Conservation (phyloP, 2,797 vertebrate species). For the Danio aesculapii region DNA sequence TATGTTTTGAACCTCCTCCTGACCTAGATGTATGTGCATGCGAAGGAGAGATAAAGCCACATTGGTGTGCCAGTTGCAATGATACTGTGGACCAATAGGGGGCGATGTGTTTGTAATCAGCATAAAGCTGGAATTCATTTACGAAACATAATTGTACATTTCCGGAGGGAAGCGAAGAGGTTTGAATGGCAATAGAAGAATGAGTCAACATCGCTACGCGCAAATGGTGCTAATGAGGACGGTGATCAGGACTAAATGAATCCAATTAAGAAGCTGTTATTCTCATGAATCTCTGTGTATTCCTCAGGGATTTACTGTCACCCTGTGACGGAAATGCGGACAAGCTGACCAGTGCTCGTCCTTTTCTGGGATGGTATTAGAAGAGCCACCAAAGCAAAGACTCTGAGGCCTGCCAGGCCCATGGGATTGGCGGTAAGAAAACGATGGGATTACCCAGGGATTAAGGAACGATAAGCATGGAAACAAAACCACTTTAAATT, state of each 20-base stretch:
- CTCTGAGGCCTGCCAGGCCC: slow-evolving; percentile 64
- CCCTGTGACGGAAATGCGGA: slow-evolving; percentile 52
- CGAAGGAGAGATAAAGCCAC: slow-evolving; percentile 63
- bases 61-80: background rate
- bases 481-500: slow-evolving; percentile 74
- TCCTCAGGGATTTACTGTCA: slow-evolving; percentile 60
- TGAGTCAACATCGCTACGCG: slow-evolving; percentile 69
- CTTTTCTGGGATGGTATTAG: background rate
- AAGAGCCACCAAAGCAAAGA: slow-evolving; percentile 51
- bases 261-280: slow-evolving; percentile 75
- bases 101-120: background rate
- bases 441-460: slow-evolving; percentile 77
- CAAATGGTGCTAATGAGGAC: slow-evolving; percentile 78
- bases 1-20: slow-evolving; percentile 70
- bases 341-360: slow-evolving; percentile 44
- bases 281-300: slow-evolving; percentile 64
- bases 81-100: background rate
- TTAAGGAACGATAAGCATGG: slow-evolving; percentile 76
- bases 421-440: slow-evolving; percentile 64
- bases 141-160: slow-evolving; percentile 75
- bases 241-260: slow-evolving; percentile 77
- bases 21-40: slow-evolving; percentile 67
- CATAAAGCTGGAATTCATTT: slow-evolving; percentile 75
- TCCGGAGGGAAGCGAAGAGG: slow-evolving; percentile 67
- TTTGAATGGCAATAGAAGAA: slow-evolving; percentile 72